Base-by-base conservation (phyloP, 2,797 vertebrate genomes). In the Sparidentex hasta region DNA sequence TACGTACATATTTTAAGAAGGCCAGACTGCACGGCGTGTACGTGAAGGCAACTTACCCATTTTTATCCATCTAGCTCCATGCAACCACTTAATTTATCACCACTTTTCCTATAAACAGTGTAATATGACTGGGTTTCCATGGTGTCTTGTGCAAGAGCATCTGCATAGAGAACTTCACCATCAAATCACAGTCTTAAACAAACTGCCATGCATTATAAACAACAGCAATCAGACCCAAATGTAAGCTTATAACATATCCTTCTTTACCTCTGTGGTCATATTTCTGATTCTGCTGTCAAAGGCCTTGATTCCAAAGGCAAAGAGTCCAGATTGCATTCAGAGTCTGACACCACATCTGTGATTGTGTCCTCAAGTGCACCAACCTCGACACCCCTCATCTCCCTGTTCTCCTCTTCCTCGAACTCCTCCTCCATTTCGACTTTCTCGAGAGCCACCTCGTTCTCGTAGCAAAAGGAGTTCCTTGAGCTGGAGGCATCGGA, bases 381-480 rank as follows among this genome's bases (percentile, higher is more conserved):
- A 13, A 83, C 61, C 73, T 90, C 90, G 7, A 66, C 56, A 5
- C 54, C 64, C 71, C 65, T 88, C 29, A 80, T 74, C 59, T 85
- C 81, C 68, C 61, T 76, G 63, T 50, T 77, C 56, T 81, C 81
- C 23, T 86, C 88, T 33, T 92, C 94, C 3, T 93, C 90, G 12
- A 92, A 82, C 29, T 92, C 91, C 65, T 97, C 97, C 0, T 97
- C 98, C 71, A 92, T 85, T 82, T 98, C 97, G 61, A 97, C 97
- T 92, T 98, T 99, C 91, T 97, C 96, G 2, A 99, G 96, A 23
- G 98, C 97, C 63, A 99, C 97, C 91, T 99, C 98, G 2, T 99
- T 99, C 95, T 99, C 98, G 1, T 99, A 99, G 90, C 98, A 99
- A 94, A 99, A 99, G 44, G 98, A 98, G 94, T 98, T 98, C 84